Conservation (phyloP, 2,888 invertebrate species). For the Drosophila gaucha region DNA sequence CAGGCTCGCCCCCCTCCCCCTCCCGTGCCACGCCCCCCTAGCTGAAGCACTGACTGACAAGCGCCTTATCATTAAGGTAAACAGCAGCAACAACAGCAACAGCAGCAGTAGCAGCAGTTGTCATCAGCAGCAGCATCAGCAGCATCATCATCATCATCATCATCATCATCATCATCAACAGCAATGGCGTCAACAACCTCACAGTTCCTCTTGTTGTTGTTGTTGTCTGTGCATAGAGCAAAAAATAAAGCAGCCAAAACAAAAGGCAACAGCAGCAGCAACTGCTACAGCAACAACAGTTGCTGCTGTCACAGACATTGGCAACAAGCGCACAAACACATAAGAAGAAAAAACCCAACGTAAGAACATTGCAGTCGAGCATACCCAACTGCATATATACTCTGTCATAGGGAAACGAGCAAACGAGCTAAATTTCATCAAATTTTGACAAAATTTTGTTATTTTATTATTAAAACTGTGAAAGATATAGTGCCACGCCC, state of each 20-base stretch:
- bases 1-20: slow-evolving; percentile 9
- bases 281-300: slow-evolving; percentile 50
- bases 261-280: slow-evolving; percentile 24
- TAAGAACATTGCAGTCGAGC: too few species aligned
- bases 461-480: too few species aligned
- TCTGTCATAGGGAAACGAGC: too few species aligned
- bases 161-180: slow-evolving; percentile 57
- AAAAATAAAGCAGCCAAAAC: slow-evolving; percentile 59
- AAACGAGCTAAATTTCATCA: too few species aligned
- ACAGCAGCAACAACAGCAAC: slow-evolving; percentile 52
- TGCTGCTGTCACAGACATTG: slow-evolving; percentile 57
- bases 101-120: slow-evolving; percentile 48
- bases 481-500: too few species aligned
- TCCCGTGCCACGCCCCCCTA: neutral
- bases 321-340: slow-evolving; percentile 56
- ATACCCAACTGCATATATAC: too few species aligned
- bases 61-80: slow-evolving; percentile 82
- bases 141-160: slow-evolving; percentile 63
- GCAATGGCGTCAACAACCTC: slow-evolving; percentile 67
- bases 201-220: slow-evolving; percentile 19
- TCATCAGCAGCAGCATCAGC: slow-evolving; percentile 64
- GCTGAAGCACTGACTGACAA: slow-evolving; percentile 70
- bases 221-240: slow-evolving; percentile 37
- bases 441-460: too few species aligned
- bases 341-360: too few species aligned